phyloP scores from a whole-genome alignment of 2,113 vertebrate species.

The Eudorcas thomsonii region DNA sequence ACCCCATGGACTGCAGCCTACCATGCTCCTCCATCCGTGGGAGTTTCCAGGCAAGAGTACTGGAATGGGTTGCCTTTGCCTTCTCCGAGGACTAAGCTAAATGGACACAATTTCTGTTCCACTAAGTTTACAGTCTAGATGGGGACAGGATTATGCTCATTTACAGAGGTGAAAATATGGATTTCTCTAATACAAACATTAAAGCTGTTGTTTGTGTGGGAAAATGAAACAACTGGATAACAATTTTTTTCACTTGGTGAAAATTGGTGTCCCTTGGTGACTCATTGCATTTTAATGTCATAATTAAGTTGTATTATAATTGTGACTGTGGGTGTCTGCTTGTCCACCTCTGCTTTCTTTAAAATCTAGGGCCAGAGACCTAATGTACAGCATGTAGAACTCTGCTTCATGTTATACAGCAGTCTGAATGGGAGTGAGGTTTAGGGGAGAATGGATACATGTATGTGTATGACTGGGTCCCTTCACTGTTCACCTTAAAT shows the following conservation, averaged over 20 bases:
- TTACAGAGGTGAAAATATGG: background rate
- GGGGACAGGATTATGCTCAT: background rate
- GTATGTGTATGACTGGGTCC: background rate
- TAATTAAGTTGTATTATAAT: slow-evolving; percentile 38
- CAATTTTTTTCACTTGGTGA: slow-evolving; percentile 25
- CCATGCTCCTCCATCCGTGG: too few species aligned
- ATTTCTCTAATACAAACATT: background rate
- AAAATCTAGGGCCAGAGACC: background rate
- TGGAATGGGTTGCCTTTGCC: too few species aligned
- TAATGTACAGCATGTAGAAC: background rate
- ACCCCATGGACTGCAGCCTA: too few species aligned
- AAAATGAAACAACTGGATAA: slow-evolving; percentile 26
- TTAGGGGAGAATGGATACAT: background rate
- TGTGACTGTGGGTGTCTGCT: background rate
- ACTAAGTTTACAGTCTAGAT: background rate
- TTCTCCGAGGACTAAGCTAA: background rate
- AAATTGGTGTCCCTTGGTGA: slow-evolving; percentile 30
- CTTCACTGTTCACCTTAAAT: background rate
- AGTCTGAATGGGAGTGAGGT: background rate
- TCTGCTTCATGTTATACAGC: background rate
- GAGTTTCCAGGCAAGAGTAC: too few species aligned
- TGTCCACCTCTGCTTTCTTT: background rate
- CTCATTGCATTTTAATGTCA: slow-evolving; percentile 26
- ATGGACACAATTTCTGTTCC: slow-evolving; percentile 18
- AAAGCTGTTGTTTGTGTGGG: background rate